phyloP scores from a whole-genome alignment of 1,140 invertebrate species.

The Achatina immaculata region DNA sequence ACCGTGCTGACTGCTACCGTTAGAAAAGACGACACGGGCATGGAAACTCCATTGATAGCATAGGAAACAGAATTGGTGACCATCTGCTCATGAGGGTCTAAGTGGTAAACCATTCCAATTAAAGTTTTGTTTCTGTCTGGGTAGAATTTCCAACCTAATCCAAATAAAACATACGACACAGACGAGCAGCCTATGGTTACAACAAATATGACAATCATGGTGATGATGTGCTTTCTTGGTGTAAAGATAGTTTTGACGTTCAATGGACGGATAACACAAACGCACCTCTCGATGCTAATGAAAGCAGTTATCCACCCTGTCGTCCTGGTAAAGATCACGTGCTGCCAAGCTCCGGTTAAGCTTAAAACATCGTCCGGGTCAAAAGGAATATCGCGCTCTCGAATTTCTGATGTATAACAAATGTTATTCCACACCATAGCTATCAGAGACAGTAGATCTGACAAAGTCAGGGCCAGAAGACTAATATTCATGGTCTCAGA shows the following conservation, averaged over 20 bases:
- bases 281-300: constrained; percentile 1
- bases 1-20: background rate
- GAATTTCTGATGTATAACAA: background rate
- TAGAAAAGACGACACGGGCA: background rate
- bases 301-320: constrained; percentile 15
- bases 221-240: background rate
- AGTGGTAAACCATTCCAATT: background rate
- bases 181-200: background rate
- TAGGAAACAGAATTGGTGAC: background rate
- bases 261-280: background rate
- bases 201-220: background rate
- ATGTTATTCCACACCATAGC: background rate
- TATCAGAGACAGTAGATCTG: background rate
- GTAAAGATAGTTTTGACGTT: constrained; percentile 14
- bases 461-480: background rate
- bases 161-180: background rate
- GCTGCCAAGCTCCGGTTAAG: background rate
- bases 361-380: background rate
- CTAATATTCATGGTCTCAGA: background rate
- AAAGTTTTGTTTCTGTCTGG: background rate
- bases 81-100: background rate
- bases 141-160: constrained; percentile 1
- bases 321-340: constrained; percentile 1
- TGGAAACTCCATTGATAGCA: background rate
- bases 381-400: background rate